phyloP scores from a whole-genome alignment of 2,113 vertebrate genomes.

The Rhinogobius similis region DNA sequence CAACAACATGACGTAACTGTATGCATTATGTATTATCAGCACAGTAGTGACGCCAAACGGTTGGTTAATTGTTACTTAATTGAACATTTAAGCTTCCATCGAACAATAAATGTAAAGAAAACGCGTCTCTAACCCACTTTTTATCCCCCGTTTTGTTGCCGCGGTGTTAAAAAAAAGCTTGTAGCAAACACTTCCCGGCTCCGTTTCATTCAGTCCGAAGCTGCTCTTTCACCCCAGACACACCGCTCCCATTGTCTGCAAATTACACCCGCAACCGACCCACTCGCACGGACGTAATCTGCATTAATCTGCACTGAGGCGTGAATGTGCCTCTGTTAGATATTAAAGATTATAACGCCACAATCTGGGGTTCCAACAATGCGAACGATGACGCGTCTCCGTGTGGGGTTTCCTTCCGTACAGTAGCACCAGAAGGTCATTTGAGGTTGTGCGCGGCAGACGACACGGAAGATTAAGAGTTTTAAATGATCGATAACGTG shows the following conservation, averaged over 20 bases:
- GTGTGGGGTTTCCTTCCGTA: not conserved
- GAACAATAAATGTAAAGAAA: not conserved
- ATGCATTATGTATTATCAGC: too few species aligned
- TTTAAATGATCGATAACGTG: not conserved
- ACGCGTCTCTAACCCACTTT: not conserved
- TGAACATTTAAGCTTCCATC: too few species aligned
- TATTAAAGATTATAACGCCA: not conserved
- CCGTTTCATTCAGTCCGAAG: too few species aligned
- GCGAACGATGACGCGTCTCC: not conserved
- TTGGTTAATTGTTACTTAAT: too few species aligned
- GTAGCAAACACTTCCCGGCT: not conserved
- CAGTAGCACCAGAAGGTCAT: not conserved
- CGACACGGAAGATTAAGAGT: not conserved
- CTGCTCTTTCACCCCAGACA: constrained; percentile 1
- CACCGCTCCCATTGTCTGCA: not conserved
- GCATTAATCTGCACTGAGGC: not conserved
- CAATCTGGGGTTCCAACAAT: not conserved
- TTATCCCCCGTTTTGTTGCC: not conserved
- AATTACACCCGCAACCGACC: not conserved
- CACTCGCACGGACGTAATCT: not conserved
- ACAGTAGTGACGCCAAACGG: too few species aligned
- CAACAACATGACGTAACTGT: too few species aligned
- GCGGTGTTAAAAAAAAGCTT: not conserved
- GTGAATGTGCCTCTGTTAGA: not conserved
- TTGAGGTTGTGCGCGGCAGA: not conserved